Conservation (phyloP, 1,140 invertebrate species). For the fruit fly (Drosophila melanogaster) region Release_6_plus_ISO1_MT NC_004354.4:2012501-2013000, state of each 20-base stretch:
- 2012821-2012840: slow-evolving; percentile 24
- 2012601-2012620: slow-evolving; percentile 61
- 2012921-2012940: slow-evolving; percentile 59
- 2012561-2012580: slow-evolving; percentile 35
- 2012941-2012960: slow-evolving; percentile 46
- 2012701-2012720: slow-evolving; percentile 36
- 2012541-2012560: slow-evolving; percentile 23
- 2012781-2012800: too few relatives aligned
- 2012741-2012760: slow-evolving; percentile 26
- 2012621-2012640: slow-evolving; percentile 77
- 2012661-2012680: slow-evolving; percentile 29
- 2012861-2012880: slow-evolving; percentile 27
- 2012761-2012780: slow-evolving; percentile 26
- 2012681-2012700: slow-evolving; percentile 33
- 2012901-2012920: slow-evolving; percentile 63
- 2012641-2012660: slow-evolving; percentile 46
- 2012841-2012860: slow-evolving; percentile 47
- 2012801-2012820: neutral
- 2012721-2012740: slow-evolving; percentile 28
- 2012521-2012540: neutral
- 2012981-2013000: slow-evolving; percentile 11
- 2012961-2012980: slow-evolving; percentile 8
- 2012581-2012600: slow-evolving; percentile 60
- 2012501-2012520: neutral
- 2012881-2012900: slow-evolving; percentile 52